A percentile compares a stretch with the other conserved stretches of the same genome.
Conservation (phyloP, 2,797 vertebrate genomes). For the Ctenopoma kingsleyae region DNA sequence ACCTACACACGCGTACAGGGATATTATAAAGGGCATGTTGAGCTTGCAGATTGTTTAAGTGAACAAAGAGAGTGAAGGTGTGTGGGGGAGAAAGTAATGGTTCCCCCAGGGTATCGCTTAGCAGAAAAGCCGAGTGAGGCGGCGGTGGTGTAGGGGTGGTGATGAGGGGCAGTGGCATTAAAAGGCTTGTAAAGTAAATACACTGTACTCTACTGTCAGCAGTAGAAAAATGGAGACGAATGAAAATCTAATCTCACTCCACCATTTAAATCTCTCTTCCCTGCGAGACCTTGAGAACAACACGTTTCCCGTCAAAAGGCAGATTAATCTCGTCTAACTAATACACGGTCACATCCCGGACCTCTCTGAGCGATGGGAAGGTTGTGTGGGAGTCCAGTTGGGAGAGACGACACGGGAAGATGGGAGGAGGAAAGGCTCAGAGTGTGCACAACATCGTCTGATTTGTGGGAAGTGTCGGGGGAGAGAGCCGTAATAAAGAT, state of each 20-base stretch:
- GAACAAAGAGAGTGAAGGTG: slow-evolving; percentile 35
- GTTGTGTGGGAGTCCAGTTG: slow-evolving; percentile 39
- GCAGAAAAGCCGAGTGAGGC: slow-evolving; percentile 33
- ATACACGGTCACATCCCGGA: slow-evolving; percentile 59
- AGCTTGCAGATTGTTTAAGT: slow-evolving; percentile 43
- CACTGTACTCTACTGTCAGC: slow-evolving; percentile 51
- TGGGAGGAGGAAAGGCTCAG: slow-evolving; percentile 38
- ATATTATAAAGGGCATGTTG: slow-evolving; percentile 52
- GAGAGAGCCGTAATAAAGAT: slow-evolving; percentile 54
- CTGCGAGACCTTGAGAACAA: slow-evolving; percentile 57
- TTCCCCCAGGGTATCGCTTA: slow-evolving; percentile 47
- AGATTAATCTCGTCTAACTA: slow-evolving; percentile 66
- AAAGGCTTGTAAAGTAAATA: slow-evolving; percentile 77
- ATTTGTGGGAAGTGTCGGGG: slow-evolving; percentile 49
- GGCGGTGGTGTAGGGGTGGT: neutral
- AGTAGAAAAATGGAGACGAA: slow-evolving; percentile 59
- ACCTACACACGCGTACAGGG: too few species aligned
- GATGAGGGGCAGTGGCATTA: slow-evolving; percentile 33
- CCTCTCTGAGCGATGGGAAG: slow-evolving; percentile 52
- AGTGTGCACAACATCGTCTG: slow-evolving; percentile 45
- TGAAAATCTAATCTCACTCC: slow-evolving; percentile 65
- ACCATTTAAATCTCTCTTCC: slow-evolving; percentile 61
- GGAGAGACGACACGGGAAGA: slow-evolving; percentile 30
- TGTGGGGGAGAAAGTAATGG: slow-evolving; percentile 55
- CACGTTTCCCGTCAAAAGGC: slow-evolving; percentile 67